Evolutionary conservation across 1,140 invertebrate species (phyloP), one percentile per base, ranked within the genome.

Genomic region (Charaxes varanes): DNA sequence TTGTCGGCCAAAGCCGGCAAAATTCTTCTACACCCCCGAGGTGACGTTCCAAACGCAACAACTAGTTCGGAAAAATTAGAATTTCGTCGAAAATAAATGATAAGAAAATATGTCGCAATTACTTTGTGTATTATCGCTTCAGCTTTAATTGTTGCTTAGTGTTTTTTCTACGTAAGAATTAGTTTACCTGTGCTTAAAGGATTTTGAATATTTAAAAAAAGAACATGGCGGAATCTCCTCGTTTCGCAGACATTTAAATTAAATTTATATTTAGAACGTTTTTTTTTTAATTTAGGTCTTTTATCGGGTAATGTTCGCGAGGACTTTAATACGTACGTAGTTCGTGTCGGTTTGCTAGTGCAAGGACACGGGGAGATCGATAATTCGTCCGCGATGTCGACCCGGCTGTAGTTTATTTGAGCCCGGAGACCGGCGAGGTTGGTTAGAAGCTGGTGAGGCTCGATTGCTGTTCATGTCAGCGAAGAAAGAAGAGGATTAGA

Each of bases 91-190:
- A 56, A 64, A 61, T 51, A 57, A 46, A 48, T 48, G 43, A 31
- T 35, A 51, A n/a, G n/a, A n/a, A n/a, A 56, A 59, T 51, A 66
- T 53, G 48, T 50, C 41, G 27, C 26, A 38, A 26, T 45, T 41
- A 60, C 18, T 53, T 35, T 37, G 51, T 51, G 42, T 55, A 50
- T 57, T 70, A 59, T 51, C 21, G 53, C 62, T 64, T 62, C 50
- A 55, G 67, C 70, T 74, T 74, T 72, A 63, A 66, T 54, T 59
- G 57, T 74, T 32, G 67, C 67, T 71, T 78, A 72, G 68, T 68
- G 61, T 63, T 60, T 60, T 56, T 50, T 53, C 47, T 63, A 59
- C 27, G 12, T 38, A 54, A 57, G 40, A 41, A 37, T 46, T 52
- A 46, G 48, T 56, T 33, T 33, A 36, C 28, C 22, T 21, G 44